phyloP scores from a whole-genome alignment of 2,113 vertebrate species.

The Polypterus senegalus region DNA sequence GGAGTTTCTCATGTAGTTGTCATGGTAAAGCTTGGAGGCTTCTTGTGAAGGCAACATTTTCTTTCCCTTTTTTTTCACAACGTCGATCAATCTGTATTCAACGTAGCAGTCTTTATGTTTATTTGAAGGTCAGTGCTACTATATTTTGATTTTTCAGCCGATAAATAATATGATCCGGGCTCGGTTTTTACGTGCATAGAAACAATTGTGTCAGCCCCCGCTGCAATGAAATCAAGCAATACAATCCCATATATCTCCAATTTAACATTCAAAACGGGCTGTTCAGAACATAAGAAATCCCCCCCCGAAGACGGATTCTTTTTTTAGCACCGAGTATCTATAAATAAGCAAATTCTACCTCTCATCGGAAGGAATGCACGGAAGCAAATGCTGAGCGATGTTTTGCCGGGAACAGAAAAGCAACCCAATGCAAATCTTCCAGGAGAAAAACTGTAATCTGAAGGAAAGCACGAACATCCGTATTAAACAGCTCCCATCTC shows the following conservation, averaged over 20 bases:
- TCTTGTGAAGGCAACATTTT: conserved; percentile 90
- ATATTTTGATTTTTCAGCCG: not conserved
- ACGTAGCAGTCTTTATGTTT: conserved; percentile 2
- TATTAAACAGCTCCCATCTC: conserved; percentile 18
- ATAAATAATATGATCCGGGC: conserved; percentile 1
- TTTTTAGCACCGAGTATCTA: conserved; percentile 16
- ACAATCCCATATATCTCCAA: not conserved
- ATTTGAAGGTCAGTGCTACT: conserved; percentile 12
- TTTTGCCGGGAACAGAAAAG: conserved; percentile 23
- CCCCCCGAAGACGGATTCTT: conserved; percentile 9
- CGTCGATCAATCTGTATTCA: too few species aligned
- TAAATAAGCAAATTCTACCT: conserved; percentile 14
- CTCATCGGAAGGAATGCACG: conserved; percentile 20
- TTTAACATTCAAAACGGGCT: not conserved
- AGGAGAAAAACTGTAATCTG: conserved; percentile 24
- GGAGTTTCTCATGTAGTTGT: conserved; percentile 85
- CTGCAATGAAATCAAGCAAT: conserved; percentile 21
- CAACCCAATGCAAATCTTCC: conserved; percentile 33
- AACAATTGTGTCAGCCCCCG: conserved; percentile 18
- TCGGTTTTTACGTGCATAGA: conserved; percentile 12
- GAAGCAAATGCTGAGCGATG: conserved; percentile 12
- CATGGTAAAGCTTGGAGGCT: conserved; percentile 91
- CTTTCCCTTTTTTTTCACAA: conserved; percentile 12
- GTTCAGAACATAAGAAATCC: not conserved
- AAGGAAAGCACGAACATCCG: conserved; percentile 26